A percentile compares a stretch with the other conserved stretches of the same genome.
Evolutionary conservation across 2,888 invertebrate species (phyloP).

Genomic region (Xylota segnis): DNA sequence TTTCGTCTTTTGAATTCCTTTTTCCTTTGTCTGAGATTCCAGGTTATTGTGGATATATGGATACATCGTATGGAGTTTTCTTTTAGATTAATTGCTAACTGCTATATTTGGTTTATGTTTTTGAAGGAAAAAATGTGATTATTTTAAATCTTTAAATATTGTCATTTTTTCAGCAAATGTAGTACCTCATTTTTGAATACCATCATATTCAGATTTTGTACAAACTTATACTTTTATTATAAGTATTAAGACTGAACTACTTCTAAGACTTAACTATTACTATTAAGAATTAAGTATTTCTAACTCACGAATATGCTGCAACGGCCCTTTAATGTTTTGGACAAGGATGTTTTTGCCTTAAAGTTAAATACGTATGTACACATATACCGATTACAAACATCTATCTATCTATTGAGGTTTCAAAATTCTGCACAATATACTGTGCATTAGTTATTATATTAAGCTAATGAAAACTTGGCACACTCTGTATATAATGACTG

Average conservation of each 20-base stretch:
- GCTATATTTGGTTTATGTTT: constrained; percentile 7
- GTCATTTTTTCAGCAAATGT: not conserved
- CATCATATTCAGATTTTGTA: too few relatives aligned
- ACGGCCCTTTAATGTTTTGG: too few relatives aligned
- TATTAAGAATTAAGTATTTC: too few relatives aligned
- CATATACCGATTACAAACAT: not conserved
- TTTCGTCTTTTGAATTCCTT: constrained; percentile 29
- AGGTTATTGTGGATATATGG: constrained; percentile 33
- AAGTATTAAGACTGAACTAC: too few relatives aligned
- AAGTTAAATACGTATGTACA: not conserved
- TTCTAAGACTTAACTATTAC: too few relatives aligned
- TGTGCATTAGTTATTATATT: constrained; percentile 35
- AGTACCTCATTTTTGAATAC: too few relatives aligned
- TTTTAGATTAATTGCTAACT: constrained; percentile 45
- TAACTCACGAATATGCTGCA: too few relatives aligned
- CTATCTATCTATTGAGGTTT: constrained; percentile 13
- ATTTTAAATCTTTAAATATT: constrained; percentile 4
- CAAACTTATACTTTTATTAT: too few relatives aligned
- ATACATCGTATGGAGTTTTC: constrained; percentile 42
- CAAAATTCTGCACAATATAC: constrained; percentile 14
- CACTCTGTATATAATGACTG: constrained; percentile 53
- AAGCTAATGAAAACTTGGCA: constrained; percentile 62
- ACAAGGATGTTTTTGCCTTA: too few relatives aligned
- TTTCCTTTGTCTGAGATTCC: constrained; percentile 43
- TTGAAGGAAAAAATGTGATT: too few relatives aligned